Evolutionary conservation across 1,140 invertebrate species (phyloP).

Genomic region (Drosophila tsacasi): DNA sequence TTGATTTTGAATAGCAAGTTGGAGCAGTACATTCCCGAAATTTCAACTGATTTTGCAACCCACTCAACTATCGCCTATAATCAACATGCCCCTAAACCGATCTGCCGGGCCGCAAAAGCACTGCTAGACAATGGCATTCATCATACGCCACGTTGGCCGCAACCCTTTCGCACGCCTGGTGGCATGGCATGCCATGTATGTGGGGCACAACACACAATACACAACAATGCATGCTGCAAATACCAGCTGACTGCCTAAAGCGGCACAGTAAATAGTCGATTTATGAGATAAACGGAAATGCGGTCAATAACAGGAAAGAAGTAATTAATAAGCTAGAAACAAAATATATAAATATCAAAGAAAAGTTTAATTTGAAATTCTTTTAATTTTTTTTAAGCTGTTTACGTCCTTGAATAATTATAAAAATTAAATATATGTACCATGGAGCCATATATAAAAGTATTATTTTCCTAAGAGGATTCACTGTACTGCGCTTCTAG

Average conservation of each 20-base stretch:
- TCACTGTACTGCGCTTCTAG: background rate
- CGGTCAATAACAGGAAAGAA: no score
- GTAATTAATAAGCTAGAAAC: no score
- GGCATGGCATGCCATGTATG: constrained; percentile 63
- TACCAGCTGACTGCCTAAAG: constrained; percentile 35
- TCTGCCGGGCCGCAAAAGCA: constrained; percentile 33
- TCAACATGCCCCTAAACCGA: constrained; percentile 40
- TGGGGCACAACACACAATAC: constrained; percentile 39
- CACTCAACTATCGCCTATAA: constrained; percentile 21
- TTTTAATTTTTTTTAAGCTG: no score
- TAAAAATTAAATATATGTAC: background rate
- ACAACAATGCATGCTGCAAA: constrained; percentile 52
- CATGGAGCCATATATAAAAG: background rate
- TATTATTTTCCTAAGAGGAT: background rate
- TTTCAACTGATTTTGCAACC: constrained; percentile 5
- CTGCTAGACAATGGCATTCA: constrained; percentile 63
- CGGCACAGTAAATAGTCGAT: constrained; percentile 21
- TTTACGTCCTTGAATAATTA: background rate
- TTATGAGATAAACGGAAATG: no score
- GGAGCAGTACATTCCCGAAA: background rate
- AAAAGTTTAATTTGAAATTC: background rate
- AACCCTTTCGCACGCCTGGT: constrained; percentile 45
- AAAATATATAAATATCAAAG: background rate
- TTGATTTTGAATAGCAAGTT: background rate
- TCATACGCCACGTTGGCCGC: constrained; percentile 77